Evolutionary conservation across 2,888 invertebrate species (phyloP).

Genomic region (Zelleria hepariella): DNA sequence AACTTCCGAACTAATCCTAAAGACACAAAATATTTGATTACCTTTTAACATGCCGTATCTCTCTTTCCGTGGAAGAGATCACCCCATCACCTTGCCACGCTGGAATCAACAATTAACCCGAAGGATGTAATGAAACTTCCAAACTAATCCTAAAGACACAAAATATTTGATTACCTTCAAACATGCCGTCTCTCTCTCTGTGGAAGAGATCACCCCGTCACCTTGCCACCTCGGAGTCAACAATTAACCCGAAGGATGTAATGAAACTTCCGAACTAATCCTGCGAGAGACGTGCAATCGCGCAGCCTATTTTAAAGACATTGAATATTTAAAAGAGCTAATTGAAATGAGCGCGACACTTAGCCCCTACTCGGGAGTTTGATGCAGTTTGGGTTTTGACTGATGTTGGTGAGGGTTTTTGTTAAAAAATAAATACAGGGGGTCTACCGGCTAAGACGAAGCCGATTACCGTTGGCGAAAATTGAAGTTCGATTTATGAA

Average conservation of each 20-base stretch:
- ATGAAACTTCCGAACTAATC: slow-evolving; percentile 64
- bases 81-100: no score
- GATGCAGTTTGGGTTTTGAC: not conserved
- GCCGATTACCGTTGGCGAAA: no score
- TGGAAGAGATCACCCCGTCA: not conserved
- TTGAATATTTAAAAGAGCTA: slow-evolving; percentile 72
- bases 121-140: slow-evolving; percentile 57
- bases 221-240: slow-evolving; percentile 33
- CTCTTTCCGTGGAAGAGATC: not conserved
- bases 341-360: slow-evolving; percentile 70
- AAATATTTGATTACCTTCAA: no score
- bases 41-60: no score
- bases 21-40: no score
- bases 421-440: no score
- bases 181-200: not conserved
- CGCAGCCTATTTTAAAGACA: slow-evolving; percentile 70
- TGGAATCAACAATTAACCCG: no score
- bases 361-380: not conserved
- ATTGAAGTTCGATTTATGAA: no score
- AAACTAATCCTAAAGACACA: no score
- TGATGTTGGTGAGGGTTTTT: no score
- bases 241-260: slow-evolving; percentile 58
- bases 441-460: no score
- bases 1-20: no score
- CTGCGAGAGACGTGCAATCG: slow-evolving; percentile 41